Conservation (phyloP, 2,113 vertebrate genomes). For the Erythrocercus mccallii region DNA sequence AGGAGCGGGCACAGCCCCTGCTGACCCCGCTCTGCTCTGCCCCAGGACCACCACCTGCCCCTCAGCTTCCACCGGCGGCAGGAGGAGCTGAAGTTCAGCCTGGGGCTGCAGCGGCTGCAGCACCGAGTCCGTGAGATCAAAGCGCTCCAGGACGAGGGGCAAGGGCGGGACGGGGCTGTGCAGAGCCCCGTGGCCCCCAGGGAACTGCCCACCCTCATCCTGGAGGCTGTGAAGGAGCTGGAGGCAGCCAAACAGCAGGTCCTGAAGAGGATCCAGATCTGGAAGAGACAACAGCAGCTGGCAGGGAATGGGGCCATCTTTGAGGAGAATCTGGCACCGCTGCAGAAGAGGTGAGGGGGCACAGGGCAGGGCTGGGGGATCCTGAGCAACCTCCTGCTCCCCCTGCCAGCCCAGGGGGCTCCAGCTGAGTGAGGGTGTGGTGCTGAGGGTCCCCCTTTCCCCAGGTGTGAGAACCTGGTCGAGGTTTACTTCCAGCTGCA, state of each 20-base stretch:
- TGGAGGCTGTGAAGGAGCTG: constrained; percentile 76
- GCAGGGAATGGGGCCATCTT: constrained; percentile 84
- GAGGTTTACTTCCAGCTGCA: constrained; percentile 85
- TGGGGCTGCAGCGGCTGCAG: constrained; percentile 66
- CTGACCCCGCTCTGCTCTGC: neutral
- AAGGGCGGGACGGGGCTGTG: fast-evolving
- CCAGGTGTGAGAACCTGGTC: constrained; percentile 87
- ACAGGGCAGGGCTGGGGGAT: neutral
- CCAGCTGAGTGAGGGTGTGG: fast-evolving
- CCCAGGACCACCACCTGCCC: constrained; percentile 63
- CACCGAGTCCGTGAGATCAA: constrained; percentile 49
- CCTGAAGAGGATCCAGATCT: constrained; percentile 81
- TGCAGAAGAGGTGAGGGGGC: constrained; percentile 66
- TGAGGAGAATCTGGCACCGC: constrained; percentile 79
- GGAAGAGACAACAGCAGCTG: constrained; percentile 90
- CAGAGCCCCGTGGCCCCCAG: neutral
- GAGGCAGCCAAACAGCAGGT: constrained; percentile 77
- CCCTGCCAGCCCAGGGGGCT: fast-evolving
- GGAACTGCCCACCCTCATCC: constrained; percentile 51
- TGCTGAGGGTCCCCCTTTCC: neutral
- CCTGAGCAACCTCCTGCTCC: neutral
- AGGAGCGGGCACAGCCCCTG: fast-evolving
- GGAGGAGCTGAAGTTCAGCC: constrained; percentile 75
- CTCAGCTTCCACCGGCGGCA: constrained; percentile 70
- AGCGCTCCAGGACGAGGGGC: neutral